A percentile compares a stretch with the other conserved stretches of the same genome.
Conservation (phyloP, 2,888 invertebrate species). For the Drosophila kuntzei region DNA sequence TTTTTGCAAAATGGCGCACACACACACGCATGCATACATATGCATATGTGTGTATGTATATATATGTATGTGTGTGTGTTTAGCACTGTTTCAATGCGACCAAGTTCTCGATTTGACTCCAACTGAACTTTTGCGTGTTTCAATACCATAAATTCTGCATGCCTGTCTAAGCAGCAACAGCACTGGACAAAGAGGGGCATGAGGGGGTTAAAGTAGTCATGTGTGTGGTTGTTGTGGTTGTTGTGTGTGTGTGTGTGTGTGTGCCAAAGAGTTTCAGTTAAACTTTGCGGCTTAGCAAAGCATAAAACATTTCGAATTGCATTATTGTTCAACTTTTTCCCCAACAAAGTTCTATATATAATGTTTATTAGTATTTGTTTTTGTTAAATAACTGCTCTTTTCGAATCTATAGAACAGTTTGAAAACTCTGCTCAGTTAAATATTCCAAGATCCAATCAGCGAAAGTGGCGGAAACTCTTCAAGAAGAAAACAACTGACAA, state of each 20-base stretch:
- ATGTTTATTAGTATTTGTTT: slow-evolving; percentile 42
- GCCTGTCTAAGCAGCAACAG: slow-evolving; percentile 61
- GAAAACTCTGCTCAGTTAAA: neutral
- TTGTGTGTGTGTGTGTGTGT: slow-evolving; percentile 6
- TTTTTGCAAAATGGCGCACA: slow-evolving; percentile 75
- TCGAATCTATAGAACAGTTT: neutral
- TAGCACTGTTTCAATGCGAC: slow-evolving; percentile 64
- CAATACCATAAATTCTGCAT: slow-evolving; percentile 80
- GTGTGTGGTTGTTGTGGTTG: slow-evolving; percentile 1
- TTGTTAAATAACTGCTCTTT: slow-evolving; percentile 11
- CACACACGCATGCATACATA: slow-evolving; percentile 15
- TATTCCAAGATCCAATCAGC: slow-evolving; percentile 52
- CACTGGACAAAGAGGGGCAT: neutral
- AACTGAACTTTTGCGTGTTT: slow-evolving; percentile 79
- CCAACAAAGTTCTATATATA: slow-evolving; percentile 18
- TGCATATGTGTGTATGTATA: slow-evolving; percentile 16
- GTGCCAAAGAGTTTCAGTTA: slow-evolving; percentile 45
- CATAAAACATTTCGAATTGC: slow-evolving; percentile 73
- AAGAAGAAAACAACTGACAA: slow-evolving; percentile 52
- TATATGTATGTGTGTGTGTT: slow-evolving; percentile 21
- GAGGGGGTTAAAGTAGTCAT: neutral
- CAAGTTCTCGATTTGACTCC: slow-evolving; percentile 79
- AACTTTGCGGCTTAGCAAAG: slow-evolving; percentile 58
- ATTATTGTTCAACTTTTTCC: slow-evolving; percentile 63
- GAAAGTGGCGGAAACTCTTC: slow-evolving; percentile 50